phyloP scores from a whole-genome alignment of 2,113 vertebrate genomes.

The Oenanthe oenanthe region DNA sequence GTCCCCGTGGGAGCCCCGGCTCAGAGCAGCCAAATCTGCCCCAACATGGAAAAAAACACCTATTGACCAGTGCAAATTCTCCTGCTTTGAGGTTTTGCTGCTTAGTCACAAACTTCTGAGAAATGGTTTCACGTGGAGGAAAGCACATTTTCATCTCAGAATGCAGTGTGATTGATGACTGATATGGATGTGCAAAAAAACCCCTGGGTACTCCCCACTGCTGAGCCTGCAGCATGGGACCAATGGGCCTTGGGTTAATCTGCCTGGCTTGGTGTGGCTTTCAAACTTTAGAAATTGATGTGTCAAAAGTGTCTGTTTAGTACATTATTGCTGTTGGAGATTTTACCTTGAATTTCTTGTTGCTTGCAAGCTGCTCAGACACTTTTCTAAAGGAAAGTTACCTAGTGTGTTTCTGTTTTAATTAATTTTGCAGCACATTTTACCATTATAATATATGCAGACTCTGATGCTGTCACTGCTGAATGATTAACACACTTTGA shows the following conservation, averaged over 20 bases:
- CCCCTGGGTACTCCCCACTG: accelerated
- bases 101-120: neutral
- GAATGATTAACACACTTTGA: neutral
- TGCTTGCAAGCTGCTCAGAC: neutral
- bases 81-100: neutral
- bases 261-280: neutral
- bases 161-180: neutral
- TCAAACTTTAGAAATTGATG: neutral
- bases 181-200: neutral
- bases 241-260: accelerated
- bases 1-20: neutral
- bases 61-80: neutral
- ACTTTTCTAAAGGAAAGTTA: neutral
- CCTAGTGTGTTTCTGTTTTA: neutral
- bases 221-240: accelerated
- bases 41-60: neutral
- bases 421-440: neutral
- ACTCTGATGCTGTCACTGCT: neutral
- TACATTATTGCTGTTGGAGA: accelerated
- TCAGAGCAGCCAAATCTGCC: neutral
- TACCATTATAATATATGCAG: neutral
- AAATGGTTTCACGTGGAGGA: neutral
- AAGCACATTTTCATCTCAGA: neutral
- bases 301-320: neutral
- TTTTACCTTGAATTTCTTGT: neutral